Evolutionary conservation across 2,113 vertebrate species (phyloP).

Genomic region (Halcyon senegalensis): DNA sequence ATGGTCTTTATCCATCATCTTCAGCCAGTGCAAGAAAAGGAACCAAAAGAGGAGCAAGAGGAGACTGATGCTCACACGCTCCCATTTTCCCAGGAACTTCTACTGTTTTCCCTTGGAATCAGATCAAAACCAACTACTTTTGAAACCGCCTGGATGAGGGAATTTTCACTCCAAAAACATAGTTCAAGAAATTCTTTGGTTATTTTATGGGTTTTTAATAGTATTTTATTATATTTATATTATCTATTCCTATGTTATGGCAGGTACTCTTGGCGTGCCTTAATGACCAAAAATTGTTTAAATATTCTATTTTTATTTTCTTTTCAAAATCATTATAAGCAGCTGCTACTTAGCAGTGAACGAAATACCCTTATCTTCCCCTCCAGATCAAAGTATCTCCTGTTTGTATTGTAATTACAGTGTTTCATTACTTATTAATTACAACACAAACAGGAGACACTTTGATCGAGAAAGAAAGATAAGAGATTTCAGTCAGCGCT

Average conservation of each 20-base stretch:
- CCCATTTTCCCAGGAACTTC: conserved; percentile 17
- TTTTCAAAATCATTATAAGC: conserved; percentile 8
- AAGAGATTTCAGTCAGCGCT: neutral
- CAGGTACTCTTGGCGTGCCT: neutral
- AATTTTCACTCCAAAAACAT: neutral
- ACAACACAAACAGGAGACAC: conserved; percentile 3
- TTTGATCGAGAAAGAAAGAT: conserved; percentile 44
- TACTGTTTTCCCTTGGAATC: conserved; percentile 1
- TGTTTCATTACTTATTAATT: conserved; percentile 57
- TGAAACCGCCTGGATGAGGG: neutral
- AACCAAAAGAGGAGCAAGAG: neutral
- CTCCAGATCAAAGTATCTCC: conserved; percentile 46
- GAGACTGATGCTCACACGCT: neutral
- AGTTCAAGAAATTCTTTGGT: conserved; percentile 13
- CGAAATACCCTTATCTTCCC: conserved; percentile 9
- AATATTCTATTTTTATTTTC: conserved; percentile 51
- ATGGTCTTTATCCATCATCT: neutral
- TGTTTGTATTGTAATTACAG: conserved; percentile 46
- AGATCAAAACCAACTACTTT: conserved; percentile 12
- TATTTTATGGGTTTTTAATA: neutral
- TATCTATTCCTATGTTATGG: neutral
- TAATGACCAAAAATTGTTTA: neutral
- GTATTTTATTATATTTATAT: conserved; percentile 34
- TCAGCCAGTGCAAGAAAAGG: neutral
- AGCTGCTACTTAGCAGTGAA: conserved; percentile 1